Percentiles rank a stretch among this genome's conserved stretches.
These are phyloP conservation scores for Poicephalus meyeri DNA, from an alignment of 2,113 vertebrate species.

Conservation along the genomic window DNA sequence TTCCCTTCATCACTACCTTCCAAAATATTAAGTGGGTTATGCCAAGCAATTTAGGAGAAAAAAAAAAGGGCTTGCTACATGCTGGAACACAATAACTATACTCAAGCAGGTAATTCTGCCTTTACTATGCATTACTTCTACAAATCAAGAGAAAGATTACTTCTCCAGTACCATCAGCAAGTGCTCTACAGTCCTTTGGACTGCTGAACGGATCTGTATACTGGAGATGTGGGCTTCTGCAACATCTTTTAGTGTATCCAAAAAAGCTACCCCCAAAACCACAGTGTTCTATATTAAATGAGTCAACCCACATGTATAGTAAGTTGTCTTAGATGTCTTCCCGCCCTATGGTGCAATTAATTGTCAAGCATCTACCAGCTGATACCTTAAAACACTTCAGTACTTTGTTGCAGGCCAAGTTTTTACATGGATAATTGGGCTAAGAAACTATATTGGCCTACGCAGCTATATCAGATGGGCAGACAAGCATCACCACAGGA, in stretches of 20 bases:
- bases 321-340: neutral
- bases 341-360: neutral
- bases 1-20: neutral
- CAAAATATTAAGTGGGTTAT: neutral
- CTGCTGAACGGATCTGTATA: neutral
- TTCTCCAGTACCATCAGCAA: neutral
- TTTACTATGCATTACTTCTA: neutral
- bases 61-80: neutral
- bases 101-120: neutral
- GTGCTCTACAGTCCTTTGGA: neutral
- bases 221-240: neutral
- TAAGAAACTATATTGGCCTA: neutral
- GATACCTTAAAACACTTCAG: neutral
- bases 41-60: neutral
- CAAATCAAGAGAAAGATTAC: neutral
- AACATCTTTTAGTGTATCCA: neutral
- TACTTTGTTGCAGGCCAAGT: neutral
- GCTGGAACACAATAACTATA: neutral
- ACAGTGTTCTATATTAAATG: neutral
- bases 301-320: accelerated
- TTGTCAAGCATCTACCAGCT: neutral
- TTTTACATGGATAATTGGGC: neutral
- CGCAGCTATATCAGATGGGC: neutral
- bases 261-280: neutral
- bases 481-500: neutral